phyloP scores from a whole-genome alignment of 92 coral and sea anemone species.

The Epizoanthus scotinus region DNA sequence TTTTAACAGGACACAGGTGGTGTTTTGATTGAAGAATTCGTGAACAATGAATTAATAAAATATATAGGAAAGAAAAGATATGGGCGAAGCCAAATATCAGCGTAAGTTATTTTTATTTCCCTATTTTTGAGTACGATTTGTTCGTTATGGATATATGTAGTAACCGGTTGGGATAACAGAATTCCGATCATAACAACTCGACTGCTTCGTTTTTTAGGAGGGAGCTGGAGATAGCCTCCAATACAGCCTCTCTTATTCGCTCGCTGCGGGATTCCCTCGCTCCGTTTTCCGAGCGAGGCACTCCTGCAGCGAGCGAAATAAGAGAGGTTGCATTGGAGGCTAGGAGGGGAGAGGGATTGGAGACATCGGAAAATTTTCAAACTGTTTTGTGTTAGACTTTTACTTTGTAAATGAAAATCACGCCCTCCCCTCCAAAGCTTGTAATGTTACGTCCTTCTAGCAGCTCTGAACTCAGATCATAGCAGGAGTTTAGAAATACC shows the following conservation, averaged over 20 bases:
- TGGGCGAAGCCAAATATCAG: constrained; percentile 6
- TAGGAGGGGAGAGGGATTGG: too few relatives aligned
- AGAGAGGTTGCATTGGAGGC: too few relatives aligned
- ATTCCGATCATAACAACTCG: not conserved
- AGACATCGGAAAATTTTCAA: not conserved
- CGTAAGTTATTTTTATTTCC: constrained; percentile 17
- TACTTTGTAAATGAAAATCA: too few relatives aligned
- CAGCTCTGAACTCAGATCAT: not conserved
- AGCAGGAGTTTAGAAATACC: not conserved
- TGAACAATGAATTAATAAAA: not conserved
- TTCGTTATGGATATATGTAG: not conserved
- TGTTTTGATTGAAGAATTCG: not conserved
- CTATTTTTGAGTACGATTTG: constrained; percentile 15
- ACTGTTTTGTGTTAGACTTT: not conserved
- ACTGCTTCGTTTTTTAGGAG: not conserved
- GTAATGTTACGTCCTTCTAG: not conserved
- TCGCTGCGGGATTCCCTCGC: too few relatives aligned
- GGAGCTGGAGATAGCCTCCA: too few relatives aligned
- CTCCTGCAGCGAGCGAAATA: too few relatives aligned
- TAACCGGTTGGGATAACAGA: not conserved
- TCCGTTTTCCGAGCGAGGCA: too few relatives aligned
- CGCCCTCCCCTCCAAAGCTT: too few relatives aligned
- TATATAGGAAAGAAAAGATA: not conserved
- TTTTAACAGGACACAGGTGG: not conserved
- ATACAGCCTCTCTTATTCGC: too few relatives aligned